phyloP scores from a whole-genome alignment of 2,797 vertebrate species.

The Phrynocephalus forsythii region DNA sequence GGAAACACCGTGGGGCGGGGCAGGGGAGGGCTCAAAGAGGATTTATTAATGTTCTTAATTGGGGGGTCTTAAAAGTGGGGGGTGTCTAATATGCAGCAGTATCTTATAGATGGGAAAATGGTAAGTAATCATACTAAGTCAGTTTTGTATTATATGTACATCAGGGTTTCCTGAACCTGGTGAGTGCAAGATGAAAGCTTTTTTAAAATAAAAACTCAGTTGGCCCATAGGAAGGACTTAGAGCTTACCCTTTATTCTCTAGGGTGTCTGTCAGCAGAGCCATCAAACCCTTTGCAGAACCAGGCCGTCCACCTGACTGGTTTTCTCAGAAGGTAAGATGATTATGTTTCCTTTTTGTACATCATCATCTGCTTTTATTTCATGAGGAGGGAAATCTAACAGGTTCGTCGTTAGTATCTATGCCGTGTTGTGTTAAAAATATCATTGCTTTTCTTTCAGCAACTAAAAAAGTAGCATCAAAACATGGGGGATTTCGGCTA shows the following conservation, averaged over 20 bases:
- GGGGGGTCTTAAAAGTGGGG: too few relatives aligned
- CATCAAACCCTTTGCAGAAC: conserved; percentile 96
- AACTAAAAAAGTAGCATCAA: too few relatives aligned
- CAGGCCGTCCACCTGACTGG: conserved; percentile 95
- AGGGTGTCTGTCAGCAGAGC: conserved; percentile 98
- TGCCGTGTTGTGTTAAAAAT: too few relatives aligned
- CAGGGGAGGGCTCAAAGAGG: not conserved
- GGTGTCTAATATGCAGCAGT: too few relatives aligned
- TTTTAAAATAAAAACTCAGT: not conserved
- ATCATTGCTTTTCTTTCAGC: too few relatives aligned
- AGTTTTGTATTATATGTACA: not conserved
- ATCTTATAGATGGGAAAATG: too few relatives aligned
- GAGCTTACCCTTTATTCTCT: conserved; percentile 41
- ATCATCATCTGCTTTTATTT: not conserved
- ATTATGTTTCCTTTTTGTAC: not conserved
- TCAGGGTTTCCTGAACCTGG: not conserved
- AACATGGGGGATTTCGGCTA: too few relatives aligned
- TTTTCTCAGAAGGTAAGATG: conserved; percentile 93
- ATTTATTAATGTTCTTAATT: too few relatives aligned
- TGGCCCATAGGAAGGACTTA: not conserved
- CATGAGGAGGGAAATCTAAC: not conserved
- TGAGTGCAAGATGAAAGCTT: not conserved
- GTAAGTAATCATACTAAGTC: not conserved
- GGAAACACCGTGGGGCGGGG: not conserved
- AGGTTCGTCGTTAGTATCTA: not conserved